Evolutionary conservation across 2,888 invertebrate genomes (phyloP).

Genomic region (Epistrophe grossulariae): DNA sequence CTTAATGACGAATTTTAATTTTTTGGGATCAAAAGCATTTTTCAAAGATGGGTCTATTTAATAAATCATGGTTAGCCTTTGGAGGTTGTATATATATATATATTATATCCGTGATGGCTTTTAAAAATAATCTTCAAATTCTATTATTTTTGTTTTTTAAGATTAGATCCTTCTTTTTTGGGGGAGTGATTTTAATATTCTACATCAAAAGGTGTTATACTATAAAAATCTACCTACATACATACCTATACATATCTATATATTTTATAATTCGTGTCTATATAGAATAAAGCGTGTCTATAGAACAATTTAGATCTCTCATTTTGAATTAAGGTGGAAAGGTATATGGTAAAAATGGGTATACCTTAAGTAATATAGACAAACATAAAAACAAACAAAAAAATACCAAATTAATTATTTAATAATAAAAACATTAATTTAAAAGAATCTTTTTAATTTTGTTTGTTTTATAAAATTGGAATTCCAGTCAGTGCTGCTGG

Average conservation of each 20-base stretch:
- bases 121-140: conserved; percentile 21
- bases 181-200: background rate
- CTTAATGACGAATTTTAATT: conserved; percentile 30
- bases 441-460: background rate
- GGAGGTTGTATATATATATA: background rate
- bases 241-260: too few relatives aligned
- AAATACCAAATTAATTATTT: conserved; percentile 30
- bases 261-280: background rate
- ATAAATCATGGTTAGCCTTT: conserved; percentile 36
- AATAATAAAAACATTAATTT: conserved; percentile 29
- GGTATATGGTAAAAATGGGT: background rate
- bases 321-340: background rate
- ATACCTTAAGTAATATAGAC: background rate
- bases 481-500: background rate
- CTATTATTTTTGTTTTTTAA: background rate
- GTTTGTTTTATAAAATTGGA: background rate
- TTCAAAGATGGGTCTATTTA: conserved; percentile 25
- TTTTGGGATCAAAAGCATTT: conserved; percentile 32
- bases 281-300: background rate
- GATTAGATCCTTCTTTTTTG: background rate
- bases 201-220: conserved; percentile 27
- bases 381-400: background rate
- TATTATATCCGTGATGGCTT: conserved; percentile 3
- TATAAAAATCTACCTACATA: background rate
- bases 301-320: conserved; percentile 17